phyloP scores from a whole-genome alignment of 2,797 vertebrate species.

The Orestias chungarensis region DNA sequence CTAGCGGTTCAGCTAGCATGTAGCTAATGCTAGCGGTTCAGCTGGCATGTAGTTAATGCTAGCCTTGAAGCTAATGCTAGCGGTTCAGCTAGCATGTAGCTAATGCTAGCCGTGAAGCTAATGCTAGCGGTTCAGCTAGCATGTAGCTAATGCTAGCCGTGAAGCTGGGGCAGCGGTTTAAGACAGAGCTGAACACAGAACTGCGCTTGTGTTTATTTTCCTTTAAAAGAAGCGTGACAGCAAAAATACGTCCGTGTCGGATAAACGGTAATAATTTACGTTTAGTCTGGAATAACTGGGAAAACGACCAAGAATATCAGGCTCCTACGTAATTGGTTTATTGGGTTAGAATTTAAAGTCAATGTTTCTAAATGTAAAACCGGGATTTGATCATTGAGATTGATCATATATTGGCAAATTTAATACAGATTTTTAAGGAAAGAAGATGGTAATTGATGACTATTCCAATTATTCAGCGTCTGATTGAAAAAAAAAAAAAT shows the following conservation, averaged over 20 bases:
- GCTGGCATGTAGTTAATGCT: too few relatives aligned
- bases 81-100: too few relatives aligned
- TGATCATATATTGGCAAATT: neutral
- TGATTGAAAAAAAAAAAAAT: too few relatives aligned
- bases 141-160: too few relatives aligned
- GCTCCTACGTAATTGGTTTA: neutral
- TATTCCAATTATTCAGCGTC: too few relatives aligned
- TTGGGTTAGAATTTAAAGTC: neutral
- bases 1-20: too few relatives aligned
- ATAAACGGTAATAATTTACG: neutral
- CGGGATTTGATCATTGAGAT: neutral
- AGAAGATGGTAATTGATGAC: neutral
- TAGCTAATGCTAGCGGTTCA: too few relatives aligned
- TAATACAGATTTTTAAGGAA: neutral
- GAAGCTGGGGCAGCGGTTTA: too few relatives aligned
- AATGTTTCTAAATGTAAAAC: neutral
- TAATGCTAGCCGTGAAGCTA: too few relatives aligned
- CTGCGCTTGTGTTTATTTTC: neutral
- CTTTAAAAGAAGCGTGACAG: neutral
- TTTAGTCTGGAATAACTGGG: too few relatives aligned
- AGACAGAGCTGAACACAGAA: neutral
- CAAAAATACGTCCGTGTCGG: neutral
- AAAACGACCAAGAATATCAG: neutral
- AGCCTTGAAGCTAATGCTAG: too few relatives aligned
- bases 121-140: too few relatives aligned